Conservation (phyloP, 2,797 vertebrate species). For the Malurus splendens region DNA sequence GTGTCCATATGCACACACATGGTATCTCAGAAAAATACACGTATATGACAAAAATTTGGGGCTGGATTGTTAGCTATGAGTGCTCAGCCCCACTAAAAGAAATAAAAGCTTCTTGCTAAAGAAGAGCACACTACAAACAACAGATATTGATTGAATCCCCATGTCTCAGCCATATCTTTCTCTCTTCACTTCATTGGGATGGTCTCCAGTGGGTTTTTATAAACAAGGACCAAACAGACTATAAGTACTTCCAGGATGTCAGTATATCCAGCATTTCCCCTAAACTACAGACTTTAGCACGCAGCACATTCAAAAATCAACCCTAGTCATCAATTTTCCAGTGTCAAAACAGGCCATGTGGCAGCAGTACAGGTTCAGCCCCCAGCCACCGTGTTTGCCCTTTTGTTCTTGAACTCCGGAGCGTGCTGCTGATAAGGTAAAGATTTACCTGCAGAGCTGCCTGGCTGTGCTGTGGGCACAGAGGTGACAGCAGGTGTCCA, state of each 20-base stretch:
- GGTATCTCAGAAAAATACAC: not conserved
- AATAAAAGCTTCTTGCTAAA: constrained; percentile 7
- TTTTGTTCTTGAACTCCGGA: not conserved
- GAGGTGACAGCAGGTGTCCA: not conserved
- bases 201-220: not conserved
- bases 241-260: not conserved
- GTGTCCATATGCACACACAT: not conserved
- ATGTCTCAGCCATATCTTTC: not conserved
- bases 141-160: not conserved
- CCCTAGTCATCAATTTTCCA: not conserved
- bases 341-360: not conserved
- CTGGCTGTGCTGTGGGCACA: not conserved
- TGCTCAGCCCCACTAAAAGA: not conserved
- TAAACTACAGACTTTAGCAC: not conserved
- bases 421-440: not conserved
- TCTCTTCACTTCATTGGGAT: not conserved
- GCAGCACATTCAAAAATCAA: not conserved
- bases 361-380: not conserved
- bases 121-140: not conserved
- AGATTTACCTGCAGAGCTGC: not conserved
- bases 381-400: not conserved
- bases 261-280: not conserved
- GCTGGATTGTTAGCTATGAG: not conserved
- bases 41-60: not conserved
- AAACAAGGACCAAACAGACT: not conserved